Base-by-base conservation (phyloP, 2,888 invertebrate genomes). In the Atrina japonica region DNA sequence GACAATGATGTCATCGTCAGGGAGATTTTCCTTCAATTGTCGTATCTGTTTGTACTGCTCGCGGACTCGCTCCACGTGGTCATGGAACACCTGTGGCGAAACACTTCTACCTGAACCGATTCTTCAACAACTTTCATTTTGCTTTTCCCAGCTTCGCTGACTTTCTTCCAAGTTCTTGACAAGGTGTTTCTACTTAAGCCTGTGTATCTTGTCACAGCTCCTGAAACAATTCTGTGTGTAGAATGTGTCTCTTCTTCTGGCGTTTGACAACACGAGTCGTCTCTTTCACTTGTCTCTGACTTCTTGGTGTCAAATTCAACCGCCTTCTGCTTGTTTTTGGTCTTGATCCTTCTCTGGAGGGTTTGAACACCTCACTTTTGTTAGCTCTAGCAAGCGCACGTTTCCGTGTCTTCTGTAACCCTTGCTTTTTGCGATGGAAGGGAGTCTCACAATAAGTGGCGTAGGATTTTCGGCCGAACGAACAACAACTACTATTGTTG, bases 21-120 rank as follows among this genome's bases (percentile, higher is more conserved):
- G 53, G 11, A 75, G 55, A 27, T 66, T 76, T 45, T 70, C 66
- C 65, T 78, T 77, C n/a, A 73, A 52, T 16, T 27, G 52, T n/a
- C 66, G 61, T 3, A 76, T 27, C 30, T 73, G 58, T 2, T 29
- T 27, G 27, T 68, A 79, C 55, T 79, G 72, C 18, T 43, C 45
- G 11, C 30, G 21, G 2, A 76, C 60, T 58, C 65, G 58, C 3
- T 40, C 30, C 6, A 69, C 61, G 60, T 79, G 77, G 7, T 70
- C 63, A n/a, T 41, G 3, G 41, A 77, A 77, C 1, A 35, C 52
- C 16, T 47, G 43, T 6, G 40, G 7, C 14, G 30, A 50, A 71
- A 71, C 11, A 43, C 60, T 18, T 63, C 25, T 35, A 41, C 27
- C 18, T 30, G 27, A 23, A 58, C 27, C 3, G 47, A 30, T 3